A percentile compares a stretch with the other conserved stretches of the same genome.
Conservation (phyloP, 2,113 vertebrate genomes). For the Gymnorhina tibicen region DNA sequence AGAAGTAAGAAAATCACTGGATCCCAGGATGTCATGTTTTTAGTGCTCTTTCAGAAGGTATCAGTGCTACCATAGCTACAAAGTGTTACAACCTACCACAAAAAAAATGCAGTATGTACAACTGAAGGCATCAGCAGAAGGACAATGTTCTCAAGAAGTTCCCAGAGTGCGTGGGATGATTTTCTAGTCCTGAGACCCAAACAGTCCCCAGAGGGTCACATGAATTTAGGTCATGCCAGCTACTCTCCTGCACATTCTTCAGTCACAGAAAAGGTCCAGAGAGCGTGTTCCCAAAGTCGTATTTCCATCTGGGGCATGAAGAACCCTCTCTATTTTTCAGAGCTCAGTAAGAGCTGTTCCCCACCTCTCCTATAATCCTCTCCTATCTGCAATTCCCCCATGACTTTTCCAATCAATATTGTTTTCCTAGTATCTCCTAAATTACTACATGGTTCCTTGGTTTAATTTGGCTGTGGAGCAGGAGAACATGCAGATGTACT, state of each 20-base stretch:
- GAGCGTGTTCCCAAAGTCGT: not conserved
- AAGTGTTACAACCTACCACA: not conserved
- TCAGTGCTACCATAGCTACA: not conserved
- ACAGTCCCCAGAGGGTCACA: not conserved
- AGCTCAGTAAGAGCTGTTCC: not conserved
- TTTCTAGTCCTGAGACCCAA: not conserved
- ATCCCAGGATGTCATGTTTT: not conserved
- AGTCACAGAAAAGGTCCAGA: not conserved
- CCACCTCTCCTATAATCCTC: not conserved
- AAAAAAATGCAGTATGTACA: not conserved
- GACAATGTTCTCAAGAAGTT: not conserved
- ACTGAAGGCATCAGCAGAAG: not conserved
- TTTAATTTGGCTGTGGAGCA: not conserved
- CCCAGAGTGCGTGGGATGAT: not conserved
- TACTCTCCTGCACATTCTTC: not conserved
- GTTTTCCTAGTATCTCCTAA: not conserved
- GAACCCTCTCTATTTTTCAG: not conserved
- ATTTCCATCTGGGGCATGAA: fast-evolving
- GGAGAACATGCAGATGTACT: not conserved
- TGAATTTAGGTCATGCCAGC: not conserved
- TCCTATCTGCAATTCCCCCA: not conserved
- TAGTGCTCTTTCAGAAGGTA: not conserved
- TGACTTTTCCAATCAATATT: not conserved
- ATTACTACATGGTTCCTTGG: not conserved
- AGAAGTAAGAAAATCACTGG: not conserved